A percentile compares a stretch with the other conserved stretches of the same genome.
Evolutionary conservation across 2,888 invertebrate genomes (phyloP).

Genomic region (Tachina fera): DNA sequence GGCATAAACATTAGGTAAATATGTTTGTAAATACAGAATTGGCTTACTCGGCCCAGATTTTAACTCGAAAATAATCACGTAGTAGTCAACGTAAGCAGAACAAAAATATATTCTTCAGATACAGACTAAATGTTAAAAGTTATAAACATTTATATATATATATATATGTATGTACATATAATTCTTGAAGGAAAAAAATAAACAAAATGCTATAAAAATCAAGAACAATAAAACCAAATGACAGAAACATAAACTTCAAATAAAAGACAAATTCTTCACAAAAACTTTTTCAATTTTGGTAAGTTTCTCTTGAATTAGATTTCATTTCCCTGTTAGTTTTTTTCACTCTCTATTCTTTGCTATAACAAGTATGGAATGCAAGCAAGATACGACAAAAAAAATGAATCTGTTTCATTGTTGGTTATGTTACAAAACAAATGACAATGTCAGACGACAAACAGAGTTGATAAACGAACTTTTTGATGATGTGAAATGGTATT

Average conservation of each 20-base stretch:
- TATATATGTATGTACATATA: background rate
- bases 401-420: conserved; percentile 42
- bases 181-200: conserved; percentile 20
- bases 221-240: conserved; percentile 33
- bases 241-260: conserved; percentile 42
- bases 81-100: too few species aligned
- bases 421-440: conserved; percentile 67
- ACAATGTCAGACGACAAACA: conserved; percentile 68
- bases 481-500: conserved; percentile 67
- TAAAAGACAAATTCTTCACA: conserved; percentile 65
- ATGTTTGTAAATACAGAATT: too few species aligned
- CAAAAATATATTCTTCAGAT: too few species aligned
- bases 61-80: too few species aligned
- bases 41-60: too few species aligned
- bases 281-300: conserved; percentile 69
- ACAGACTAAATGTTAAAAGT: too few species aligned
- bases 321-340: conserved; percentile 26
- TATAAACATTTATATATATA: too few species aligned
- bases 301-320: conserved; percentile 60
- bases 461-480: conserved; percentile 71
- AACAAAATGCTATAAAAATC: conserved; percentile 8
- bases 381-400: conserved; percentile 8
- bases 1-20: too few species aligned
- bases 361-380: conserved; percentile 7
- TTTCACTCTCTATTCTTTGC: background rate